Conservation (phyloP, 1,140 invertebrate species). For the Tetramorium alpestre region DNA sequence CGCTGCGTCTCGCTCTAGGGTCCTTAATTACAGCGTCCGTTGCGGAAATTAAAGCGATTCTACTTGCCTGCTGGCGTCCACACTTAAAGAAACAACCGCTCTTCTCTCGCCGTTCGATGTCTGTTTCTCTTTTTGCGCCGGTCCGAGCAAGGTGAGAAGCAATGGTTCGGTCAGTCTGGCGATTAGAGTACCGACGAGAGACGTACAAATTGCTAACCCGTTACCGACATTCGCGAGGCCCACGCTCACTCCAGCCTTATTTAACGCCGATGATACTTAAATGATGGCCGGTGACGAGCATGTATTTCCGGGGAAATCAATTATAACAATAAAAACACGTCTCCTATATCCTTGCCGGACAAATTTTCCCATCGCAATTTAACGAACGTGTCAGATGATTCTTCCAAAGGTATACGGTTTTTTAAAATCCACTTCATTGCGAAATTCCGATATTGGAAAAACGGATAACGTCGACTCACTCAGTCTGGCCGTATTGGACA, state of each 20-base stretch:
- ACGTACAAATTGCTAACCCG: constrained; percentile 47
- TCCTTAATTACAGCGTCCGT: constrained; percentile 78
- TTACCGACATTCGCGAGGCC: constrained; percentile 22
- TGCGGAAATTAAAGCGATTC: constrained; percentile 72
- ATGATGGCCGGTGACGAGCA: background rate
- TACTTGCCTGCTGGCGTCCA: constrained; percentile 72
- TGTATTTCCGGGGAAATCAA: background rate
- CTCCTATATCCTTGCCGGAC: background rate
- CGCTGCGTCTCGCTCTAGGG: constrained; percentile 69
- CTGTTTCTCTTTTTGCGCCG: constrained; percentile 38
- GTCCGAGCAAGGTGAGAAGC: constrained; percentile 64
- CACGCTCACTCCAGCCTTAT: background rate
- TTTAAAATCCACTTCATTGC: background rate
- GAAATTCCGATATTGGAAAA: background rate
- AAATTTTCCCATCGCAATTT: background rate
- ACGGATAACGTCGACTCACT: background rate
- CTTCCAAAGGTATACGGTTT: background rate
- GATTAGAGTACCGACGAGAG: constrained; percentile 63
- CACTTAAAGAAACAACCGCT: constrained; percentile 64
- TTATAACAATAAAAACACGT: background rate
- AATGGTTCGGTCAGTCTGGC: constrained; percentile 59
- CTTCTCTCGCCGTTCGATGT: constrained; percentile 35
- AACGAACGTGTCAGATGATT: background rate
- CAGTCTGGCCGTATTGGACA: background rate
- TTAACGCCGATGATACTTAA: constrained; percentile 27